phyloP scores from a whole-genome alignment of 2,888 invertebrate genomes.

The Poecilobothrus nobilitatus region DNA sequence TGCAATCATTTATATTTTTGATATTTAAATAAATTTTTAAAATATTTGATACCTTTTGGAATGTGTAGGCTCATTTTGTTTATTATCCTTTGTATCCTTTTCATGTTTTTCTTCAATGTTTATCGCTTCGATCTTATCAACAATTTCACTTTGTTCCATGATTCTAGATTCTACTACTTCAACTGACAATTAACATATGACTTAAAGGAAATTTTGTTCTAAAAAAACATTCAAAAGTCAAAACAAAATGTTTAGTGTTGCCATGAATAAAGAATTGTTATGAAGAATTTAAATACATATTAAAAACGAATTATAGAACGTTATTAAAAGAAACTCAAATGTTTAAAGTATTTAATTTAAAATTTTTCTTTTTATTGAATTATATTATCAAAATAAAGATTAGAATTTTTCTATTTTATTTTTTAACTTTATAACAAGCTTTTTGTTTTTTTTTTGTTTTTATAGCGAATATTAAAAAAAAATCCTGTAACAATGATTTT shows the following conservation, averaged over 20 bases:
- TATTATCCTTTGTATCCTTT: neutral
- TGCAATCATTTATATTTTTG: neutral
- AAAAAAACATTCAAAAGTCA: too few relatives aligned
- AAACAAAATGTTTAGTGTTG: too few relatives aligned
- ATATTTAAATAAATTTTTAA: neutral
- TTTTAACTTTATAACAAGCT: slow-evolving; percentile 1
- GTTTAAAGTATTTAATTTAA: neutral
- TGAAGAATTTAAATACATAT: too few relatives aligned
- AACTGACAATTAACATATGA: too few relatives aligned
- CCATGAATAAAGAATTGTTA: too few relatives aligned
- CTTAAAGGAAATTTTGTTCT: too few relatives aligned
- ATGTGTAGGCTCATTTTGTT: neutral
- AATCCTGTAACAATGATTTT: slow-evolving; percentile 17
- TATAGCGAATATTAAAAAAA: neutral
- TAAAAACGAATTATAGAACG: too few relatives aligned
- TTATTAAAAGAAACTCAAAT: too few relatives aligned
- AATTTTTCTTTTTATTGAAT: neutral
- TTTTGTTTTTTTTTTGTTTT: neutral
- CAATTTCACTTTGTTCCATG: neutral
- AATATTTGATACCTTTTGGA: neutral
- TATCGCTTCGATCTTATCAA: neutral
- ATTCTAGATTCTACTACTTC: neutral
- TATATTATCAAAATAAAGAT: neutral
- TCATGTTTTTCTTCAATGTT: neutral
- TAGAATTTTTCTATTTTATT: neutral